These are phyloP conservation scores for Lutjanus argentimaculatus DNA, from an alignment of 2,797 vertebrate genomes.

Conservation along the genomic window DNA sequence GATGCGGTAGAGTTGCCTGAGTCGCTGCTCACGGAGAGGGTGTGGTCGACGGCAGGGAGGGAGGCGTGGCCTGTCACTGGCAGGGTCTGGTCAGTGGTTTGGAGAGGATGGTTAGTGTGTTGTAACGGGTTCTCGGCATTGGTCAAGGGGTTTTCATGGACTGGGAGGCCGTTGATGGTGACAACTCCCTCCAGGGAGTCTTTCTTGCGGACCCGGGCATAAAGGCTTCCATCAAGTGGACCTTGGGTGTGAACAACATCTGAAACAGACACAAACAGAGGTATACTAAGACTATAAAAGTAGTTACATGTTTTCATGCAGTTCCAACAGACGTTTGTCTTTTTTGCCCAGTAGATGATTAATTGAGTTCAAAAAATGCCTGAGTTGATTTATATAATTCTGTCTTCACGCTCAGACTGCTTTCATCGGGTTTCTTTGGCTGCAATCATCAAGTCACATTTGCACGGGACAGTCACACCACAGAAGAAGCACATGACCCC, in stretches of 20 bases:
- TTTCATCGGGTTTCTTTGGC: constrained; percentile 12
- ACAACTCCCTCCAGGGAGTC: constrained; percentile 92
- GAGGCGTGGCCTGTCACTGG: constrained; percentile 79
- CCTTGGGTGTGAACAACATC: constrained; percentile 95
- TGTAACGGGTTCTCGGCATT: constrained; percentile 70
- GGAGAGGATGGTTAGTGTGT: constrained; percentile 76
- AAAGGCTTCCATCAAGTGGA: constrained; percentile 96
- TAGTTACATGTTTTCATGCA: neutral
- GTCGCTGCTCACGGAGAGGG: constrained; percentile 96
- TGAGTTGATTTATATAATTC: neutral
- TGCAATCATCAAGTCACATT: constrained; percentile 16
- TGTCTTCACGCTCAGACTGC: neutral
- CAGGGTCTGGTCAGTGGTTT: constrained; percentile 76
- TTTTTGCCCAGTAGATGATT: neutral
- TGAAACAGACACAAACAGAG: constrained; percentile 71
- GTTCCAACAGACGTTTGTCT: neutral
- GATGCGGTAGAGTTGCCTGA: constrained; percentile 98
- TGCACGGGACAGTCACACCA: constrained; percentile 13
- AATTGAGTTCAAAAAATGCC: neutral
- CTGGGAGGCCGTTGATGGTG: constrained; percentile 86
- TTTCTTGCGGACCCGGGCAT: constrained; percentile 96
- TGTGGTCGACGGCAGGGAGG: constrained; percentile 87
- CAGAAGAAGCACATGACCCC: constrained; percentile 44
- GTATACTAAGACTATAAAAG: neutral
- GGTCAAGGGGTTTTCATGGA: constrained; percentile 85